Base-by-base conservation (phyloP, 35 echinoderm and acorn worm species). In the Holothuria glaberrima region DNA sequence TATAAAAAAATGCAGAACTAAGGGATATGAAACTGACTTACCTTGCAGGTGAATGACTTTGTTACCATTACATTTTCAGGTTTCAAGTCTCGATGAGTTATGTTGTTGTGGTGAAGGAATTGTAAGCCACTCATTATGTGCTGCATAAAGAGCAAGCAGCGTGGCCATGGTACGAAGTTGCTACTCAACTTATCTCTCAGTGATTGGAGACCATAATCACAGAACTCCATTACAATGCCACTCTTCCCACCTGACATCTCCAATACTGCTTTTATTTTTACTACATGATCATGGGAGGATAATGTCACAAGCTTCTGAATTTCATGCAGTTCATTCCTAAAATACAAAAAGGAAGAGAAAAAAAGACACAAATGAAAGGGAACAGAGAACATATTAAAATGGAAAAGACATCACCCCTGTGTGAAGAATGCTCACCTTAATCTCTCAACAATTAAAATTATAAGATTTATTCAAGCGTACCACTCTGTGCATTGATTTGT, bases 51-150 rank as follows among this genome's bases (percentile, higher is more conserved):
- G 32, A 84, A 84, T 30, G 9, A n/a, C 30, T 84, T 32, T 19
- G 80, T 84, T 3, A 84, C 80, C 80, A 84, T 59, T 6, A 84
- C 54, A 61, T 84, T 84, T 54, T 31, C 80, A 9, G 57, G 52
- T 63, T 84, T 84, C 12, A 84, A 36, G 33, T 84, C 80, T 18
- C 80, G n/a, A 32, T 84, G 80, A 25, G 32, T 84, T 24, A 84
- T 84, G 30, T 63, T 44, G 17, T 61, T 61, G 34, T 27, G 54
- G 56, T 84, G 80, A 12, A 84, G 12, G 46, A 33, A 84, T 33
- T 25, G 46, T 18, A 84, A 35, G 22, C 80, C 80, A 38, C 80
- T 84, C 80, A 84, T 61, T 25, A 84, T 84, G 54, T 84, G 80
- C 28, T 84, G 80, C 80, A 84, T 84, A n/a, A 84, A 84, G 59